phyloP scores from a whole-genome alignment of 2,113 vertebrate species.

The Neogobius melanostomus region DNA sequence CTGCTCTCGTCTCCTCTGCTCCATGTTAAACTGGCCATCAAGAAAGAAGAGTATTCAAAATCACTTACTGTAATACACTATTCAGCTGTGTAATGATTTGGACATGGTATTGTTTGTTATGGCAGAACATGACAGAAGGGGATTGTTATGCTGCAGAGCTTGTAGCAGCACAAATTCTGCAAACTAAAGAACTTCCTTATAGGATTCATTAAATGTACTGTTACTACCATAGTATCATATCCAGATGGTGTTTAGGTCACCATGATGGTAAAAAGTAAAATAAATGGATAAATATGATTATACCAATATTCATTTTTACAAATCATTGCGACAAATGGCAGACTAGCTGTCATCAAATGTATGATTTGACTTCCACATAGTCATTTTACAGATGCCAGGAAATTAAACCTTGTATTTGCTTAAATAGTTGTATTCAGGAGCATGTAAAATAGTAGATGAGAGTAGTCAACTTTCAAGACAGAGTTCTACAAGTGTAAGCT shows the following conservation, averaged over 20 bases:
- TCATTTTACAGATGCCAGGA: background rate
- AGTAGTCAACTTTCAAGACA: background rate
- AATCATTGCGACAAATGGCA: too few species aligned
- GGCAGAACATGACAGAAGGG: too few species aligned
- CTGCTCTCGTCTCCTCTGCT: constrained; percentile 77
- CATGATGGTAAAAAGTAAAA: background rate
- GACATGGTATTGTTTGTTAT: too few species aligned
- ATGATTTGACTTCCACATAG: background rate
- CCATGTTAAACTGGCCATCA: constrained; percentile 83
- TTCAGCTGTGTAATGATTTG: too few species aligned
- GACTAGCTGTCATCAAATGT: background rate
- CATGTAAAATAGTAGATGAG: background rate
- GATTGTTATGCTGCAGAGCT: too few species aligned
- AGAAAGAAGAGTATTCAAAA: constrained; percentile 19
- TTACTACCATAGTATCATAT: too few species aligned
- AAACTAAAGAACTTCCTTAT: too few species aligned
- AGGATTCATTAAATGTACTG: too few species aligned
- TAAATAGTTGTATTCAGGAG: background rate
- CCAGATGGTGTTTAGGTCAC: too few species aligned
- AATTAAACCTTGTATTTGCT: background rate
- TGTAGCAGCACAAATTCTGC: too few species aligned
- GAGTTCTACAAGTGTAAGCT: background rate
- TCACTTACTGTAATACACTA: too few species aligned
- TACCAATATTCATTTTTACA: too few species aligned
- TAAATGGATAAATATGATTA: background rate